Conservation (phyloP, 35 echinoderm and acorn worm species). For the Lytechinus pictus region DNA sequence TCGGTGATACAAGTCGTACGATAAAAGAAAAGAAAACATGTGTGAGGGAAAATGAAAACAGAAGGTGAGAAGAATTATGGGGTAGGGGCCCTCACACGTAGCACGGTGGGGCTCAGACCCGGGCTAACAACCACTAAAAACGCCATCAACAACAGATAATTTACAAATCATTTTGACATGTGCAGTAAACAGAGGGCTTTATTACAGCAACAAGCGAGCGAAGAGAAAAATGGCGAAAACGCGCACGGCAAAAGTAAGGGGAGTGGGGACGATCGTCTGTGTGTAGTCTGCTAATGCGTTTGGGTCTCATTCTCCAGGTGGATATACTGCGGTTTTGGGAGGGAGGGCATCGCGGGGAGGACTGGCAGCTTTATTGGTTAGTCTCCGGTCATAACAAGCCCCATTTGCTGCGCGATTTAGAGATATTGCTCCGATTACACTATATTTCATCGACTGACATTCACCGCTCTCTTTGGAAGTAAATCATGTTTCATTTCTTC, state of each 20-base stretch:
- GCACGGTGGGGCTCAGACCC: conserved; percentile 2
- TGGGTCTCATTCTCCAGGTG: not conserved
- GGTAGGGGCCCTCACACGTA: conserved; percentile 41
- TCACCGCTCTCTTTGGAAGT: conserved; percentile 1
- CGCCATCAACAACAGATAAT: conserved; percentile 56
- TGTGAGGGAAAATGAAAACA: not conserved
- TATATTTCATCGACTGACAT: conserved; percentile 46
- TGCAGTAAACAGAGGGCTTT: conserved; percentile 47
- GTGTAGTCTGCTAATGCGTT: not conserved
- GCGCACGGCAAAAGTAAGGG: not conserved
- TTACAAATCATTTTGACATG: conserved; percentile 58
- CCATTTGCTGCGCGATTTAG: conserved; percentile 47
- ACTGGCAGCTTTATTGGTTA: conserved; percentile 50
- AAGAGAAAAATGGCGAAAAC: not conserved
- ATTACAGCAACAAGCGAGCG: conserved; percentile 49
- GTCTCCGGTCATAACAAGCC: conserved; percentile 37
- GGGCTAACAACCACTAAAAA: conserved; percentile 56
- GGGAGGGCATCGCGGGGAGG: not conserved
- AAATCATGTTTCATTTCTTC: conserved; percentile 23
- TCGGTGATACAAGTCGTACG: not conserved
- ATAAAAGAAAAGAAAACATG: not conserved
- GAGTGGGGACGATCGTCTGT: not conserved
- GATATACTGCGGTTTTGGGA: not conserved
- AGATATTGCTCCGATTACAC: conserved; percentile 46
- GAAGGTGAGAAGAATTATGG: conserved; percentile 36